Evolutionary conservation across 2,113 vertebrate species (phyloP), one percentile per base, ranked within the genome.

Genomic region (Atrichornis clamosus): DNA sequence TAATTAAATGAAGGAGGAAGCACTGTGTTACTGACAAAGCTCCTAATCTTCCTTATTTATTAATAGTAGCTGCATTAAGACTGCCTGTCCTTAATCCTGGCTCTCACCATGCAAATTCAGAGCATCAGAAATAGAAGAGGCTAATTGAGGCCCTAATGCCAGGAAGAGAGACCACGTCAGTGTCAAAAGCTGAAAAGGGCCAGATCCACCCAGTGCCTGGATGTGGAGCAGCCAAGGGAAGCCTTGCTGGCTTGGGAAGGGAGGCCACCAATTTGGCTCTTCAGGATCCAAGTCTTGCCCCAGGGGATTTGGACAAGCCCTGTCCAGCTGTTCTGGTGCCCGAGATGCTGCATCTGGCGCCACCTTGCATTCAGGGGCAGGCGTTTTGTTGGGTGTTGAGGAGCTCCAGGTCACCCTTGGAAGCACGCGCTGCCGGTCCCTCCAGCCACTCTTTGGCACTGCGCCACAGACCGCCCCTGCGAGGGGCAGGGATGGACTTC

Each of bases 41-140:
- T 89, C 53, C 89, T 98, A 97, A 97, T 98, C 96, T 96, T 94
- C 89, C 82, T 86, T 97, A 97, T 92, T 97, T 98, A 97, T 97
- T 97, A 98, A 97, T 93, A 96, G 95, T 87, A 93, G 85, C 73
- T 80, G 65, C 2, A 12, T 94, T 96, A 97, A 96, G 89, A 92
- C 89, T 92, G 91, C 69, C 89, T 93, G 93, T 95, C 90, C 97
- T 97, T 97, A 97, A 98, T 97, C 95, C 95, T 9, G 1, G 82
- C 78, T 95, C 88, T 97, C 75, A 47, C 84, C 91, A 85, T 74
- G 79, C 49, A 96, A 93, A 97, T 84, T 67, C 67, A 74, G 92
- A 92, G 81, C 63, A 76, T 79, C 81, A 94, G 87, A 97, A 96
- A 94, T 62, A 95, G 97, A 97, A 97, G 65, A 95, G 83, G 90